These are phyloP conservation scores for Nomada ferruginata DNA, from an alignment of 2,888 invertebrate genomes.

Conservation along the genomic window DNA sequence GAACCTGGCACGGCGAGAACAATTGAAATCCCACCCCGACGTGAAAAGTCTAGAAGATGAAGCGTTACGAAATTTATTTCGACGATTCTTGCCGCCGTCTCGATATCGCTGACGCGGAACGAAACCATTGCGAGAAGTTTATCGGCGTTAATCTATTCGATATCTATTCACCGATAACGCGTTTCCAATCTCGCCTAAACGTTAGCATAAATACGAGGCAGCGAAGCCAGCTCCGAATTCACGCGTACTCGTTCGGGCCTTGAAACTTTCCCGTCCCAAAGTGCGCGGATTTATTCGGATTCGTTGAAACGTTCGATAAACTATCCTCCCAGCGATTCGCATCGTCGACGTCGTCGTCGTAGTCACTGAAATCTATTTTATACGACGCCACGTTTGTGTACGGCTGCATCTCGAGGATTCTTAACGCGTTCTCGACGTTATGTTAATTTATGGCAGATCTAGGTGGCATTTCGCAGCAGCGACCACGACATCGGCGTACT, in stretches of 20 bases:
- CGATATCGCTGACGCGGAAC: constrained; percentile 10
- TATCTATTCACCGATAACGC: constrained; percentile 58
- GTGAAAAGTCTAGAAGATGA: not conserved
- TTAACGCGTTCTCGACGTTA: constrained; percentile 7
- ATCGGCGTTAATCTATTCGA: constrained; percentile 57
- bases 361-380: not conserved
- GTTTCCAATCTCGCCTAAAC: constrained; percentile 45
- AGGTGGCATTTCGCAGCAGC: constrained; percentile 22
- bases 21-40: too few relatives aligned
- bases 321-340: not conserved
- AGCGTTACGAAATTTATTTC: not conserved
- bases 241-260: not conserved
- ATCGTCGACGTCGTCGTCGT: not conserved
- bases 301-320: not conserved
- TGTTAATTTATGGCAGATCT: constrained; percentile 39
- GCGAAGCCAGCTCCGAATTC: not conserved
- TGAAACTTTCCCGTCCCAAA: constrained; percentile 2
- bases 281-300: not conserved
- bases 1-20: too few relatives aligned
- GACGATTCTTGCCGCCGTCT: not conserved
- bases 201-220: constrained; percentile 9
- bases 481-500: constrained; percentile 33
- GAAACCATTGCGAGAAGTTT: constrained; percentile 15
- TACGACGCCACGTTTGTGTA: not conserved
- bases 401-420: not conserved